Base-by-base conservation (phyloP, 2,888 invertebrate genomes). In the Gastracanthus pulcherrimus region DNA sequence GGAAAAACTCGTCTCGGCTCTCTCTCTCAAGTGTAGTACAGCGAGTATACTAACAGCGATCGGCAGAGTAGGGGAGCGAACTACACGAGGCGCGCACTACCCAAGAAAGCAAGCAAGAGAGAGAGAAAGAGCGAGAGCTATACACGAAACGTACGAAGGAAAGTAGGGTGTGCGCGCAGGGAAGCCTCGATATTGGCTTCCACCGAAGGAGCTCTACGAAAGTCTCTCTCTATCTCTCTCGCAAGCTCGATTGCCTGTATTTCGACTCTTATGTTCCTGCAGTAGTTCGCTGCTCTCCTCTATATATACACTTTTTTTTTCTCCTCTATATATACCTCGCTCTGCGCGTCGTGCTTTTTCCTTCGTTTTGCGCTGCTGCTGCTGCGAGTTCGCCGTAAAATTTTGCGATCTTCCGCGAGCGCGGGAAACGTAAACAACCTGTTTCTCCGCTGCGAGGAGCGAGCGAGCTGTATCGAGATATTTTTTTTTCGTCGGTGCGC, bases 141-240 rank as follows among this genome's bases (percentile, higher is more conserved):
- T n/a, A 23, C n/a, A 23, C 41, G 71, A 45, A 72, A 55, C 26
- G 29, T 62, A 72, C 11, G 72, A 45, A 72, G 64, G 64, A 7
- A 64, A 64, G 64, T 41, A 48, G 62, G 62, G 31, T 60, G 62
- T 31, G 55, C 31, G 48, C 29, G 19, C 45, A 34, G 69, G n/a
- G 55, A 51, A 23, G 55, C 38, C 71, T 67, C 76, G 77, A 77
- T 83, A 82, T 84, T 71, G 71, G 71, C 80, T 76, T 62, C 51
- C 41, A 76, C 48, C 64, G 23, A 41, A 76, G 26, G 41, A 76
- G 58, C 34, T 48, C 19, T 19, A 6, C n/a, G n/a, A 48, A 31
- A 60, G 19, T 58, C 71, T 29, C 72, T n/a, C n/a, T n/a, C n/a
- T n/a, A n/a, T n/a, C n/a, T n/a, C n/a, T n/a, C n/a, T n/a, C n/a